Evolutionary conservation across 1,140 invertebrate species (phyloP).

Genomic region (Eubasilissa regina): DNA sequence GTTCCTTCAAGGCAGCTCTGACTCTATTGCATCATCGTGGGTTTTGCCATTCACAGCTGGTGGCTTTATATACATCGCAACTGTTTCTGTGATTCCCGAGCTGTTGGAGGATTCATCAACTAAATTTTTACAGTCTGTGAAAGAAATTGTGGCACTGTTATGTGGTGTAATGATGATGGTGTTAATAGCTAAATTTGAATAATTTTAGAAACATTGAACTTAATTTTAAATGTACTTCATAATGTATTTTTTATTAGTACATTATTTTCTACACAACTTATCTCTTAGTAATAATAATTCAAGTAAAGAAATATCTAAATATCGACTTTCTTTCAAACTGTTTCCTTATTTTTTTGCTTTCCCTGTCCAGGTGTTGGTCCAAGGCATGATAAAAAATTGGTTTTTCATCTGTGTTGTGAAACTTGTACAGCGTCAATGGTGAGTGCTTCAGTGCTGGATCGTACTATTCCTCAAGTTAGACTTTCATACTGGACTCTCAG

Average conservation of each 20-base stretch:
- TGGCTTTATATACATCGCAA: conserved; percentile 98
- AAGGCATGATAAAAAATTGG: no score
- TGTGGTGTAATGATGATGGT: conserved; percentile 95
- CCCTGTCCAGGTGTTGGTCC: no score
- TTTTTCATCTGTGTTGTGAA: no score
- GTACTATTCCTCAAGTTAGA: no score
- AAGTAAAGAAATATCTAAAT: no score
- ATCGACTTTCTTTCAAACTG: no score
- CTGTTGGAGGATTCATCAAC: conserved; percentile 84
- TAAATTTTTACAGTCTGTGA: conserved; percentile 87
- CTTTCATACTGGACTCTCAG: no score
- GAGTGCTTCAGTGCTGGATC: no score
- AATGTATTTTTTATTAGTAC: not conserved
- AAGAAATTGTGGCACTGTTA: conserved; percentile 88
- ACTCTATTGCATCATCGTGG: conserved; percentile 85
- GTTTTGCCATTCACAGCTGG: conserved; percentile 97
- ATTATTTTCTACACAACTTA: no score
- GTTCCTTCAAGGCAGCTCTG: conserved; percentile 81
- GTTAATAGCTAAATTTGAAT: conserved; percentile 90
- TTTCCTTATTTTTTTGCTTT: no score
- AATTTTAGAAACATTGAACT: conserved; percentile 61
- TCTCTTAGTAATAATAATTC: no score
- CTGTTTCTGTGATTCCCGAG: conserved; percentile 96
- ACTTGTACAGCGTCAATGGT: no score
- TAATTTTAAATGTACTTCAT: conserved; percentile 27